These are phyloP conservation scores for Lasius platythorax DNA, from an alignment of 2,888 invertebrate species.

Conservation along the genomic window DNA sequence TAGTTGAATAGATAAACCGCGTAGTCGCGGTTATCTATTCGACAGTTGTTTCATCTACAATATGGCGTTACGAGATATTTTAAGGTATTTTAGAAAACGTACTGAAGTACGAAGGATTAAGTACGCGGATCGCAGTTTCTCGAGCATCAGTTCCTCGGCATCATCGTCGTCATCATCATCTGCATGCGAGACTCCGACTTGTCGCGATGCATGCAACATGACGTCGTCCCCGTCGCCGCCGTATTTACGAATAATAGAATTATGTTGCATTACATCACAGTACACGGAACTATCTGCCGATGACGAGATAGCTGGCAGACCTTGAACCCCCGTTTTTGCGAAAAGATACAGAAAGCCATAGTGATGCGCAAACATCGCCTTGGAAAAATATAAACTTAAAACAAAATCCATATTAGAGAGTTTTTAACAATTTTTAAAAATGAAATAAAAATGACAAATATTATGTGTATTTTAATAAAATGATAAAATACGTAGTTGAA, in stretches of 20 bases:
- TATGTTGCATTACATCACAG: slow-evolving; percentile 79
- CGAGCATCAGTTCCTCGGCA: not conserved
- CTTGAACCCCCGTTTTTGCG: slow-evolving; percentile 66
- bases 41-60: not conserved
- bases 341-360: not conserved
- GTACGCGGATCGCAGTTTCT: not conserved
- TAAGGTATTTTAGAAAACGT: not conserved
- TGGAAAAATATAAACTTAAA: not conserved
- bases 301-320: slow-evolving; percentile 76
- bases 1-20: slow-evolving; percentile 1
- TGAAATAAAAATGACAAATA: not conserved
- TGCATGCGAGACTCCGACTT: slow-evolving; percentile 10
- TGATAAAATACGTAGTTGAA: not conserved
- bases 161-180: not conserved
- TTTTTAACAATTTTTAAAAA: not conserved
- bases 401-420: not conserved
- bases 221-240: slow-evolving; percentile 53
- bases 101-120: not conserved
- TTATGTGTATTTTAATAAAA: not conserved
- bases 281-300: slow-evolving; percentile 79
- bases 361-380: not conserved
- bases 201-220: slow-evolving; percentile 20
- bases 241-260: slow-evolving; percentile 76
- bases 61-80: not conserved
- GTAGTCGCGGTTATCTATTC: not conserved